Conservation (phyloP, 1,140 invertebrate genomes). For the Helicorthomorpha holstii region DNA sequence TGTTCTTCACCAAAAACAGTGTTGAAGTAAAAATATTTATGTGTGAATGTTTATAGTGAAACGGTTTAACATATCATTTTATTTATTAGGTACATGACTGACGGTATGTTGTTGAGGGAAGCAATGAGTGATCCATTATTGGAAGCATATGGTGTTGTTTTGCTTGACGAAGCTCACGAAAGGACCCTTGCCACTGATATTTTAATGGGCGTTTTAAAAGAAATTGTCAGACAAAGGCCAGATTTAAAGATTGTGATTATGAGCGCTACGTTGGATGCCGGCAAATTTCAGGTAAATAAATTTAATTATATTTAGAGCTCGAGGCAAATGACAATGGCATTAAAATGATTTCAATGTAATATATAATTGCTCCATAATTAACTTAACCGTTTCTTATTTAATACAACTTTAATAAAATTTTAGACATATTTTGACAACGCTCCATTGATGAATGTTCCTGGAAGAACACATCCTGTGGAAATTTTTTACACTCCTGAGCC, state of each 20-base stretch:
- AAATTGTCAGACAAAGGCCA: slow-evolving; percentile 80
- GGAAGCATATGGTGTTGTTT: slow-evolving; percentile 67
- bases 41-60: slow-evolving; percentile 6
- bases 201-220: slow-evolving; percentile 95
- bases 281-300: slow-evolving; percentile 72
- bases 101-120: slow-evolving; percentile 98
- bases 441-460: slow-evolving; percentile 95
- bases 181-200: slow-evolving; percentile 96
- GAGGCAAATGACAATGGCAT: too few species aligned
- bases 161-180: slow-evolving; percentile 98
- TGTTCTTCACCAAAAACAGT: slow-evolving; percentile 90
- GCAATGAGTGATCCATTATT: slow-evolving; percentile 98
- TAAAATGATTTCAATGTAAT: too few species aligned
- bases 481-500: slow-evolving; percentile 99
- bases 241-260: slow-evolving; percentile 98
- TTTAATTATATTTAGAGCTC: background rate
- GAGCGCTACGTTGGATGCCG: slow-evolving; percentile 99
- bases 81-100: slow-evolving; percentile 76
- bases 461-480: slow-evolving; percentile 88
- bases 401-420: too few species aligned
- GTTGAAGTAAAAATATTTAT: slow-evolving; percentile 36
- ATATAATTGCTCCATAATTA: too few species aligned
- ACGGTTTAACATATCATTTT: too few species aligned
- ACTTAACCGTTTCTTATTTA: too few species aligned
- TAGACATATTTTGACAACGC: slow-evolving; percentile 96